phyloP scores from a whole-genome alignment of 2,888 invertebrate genomes.

The Macaria liturata region DNA sequence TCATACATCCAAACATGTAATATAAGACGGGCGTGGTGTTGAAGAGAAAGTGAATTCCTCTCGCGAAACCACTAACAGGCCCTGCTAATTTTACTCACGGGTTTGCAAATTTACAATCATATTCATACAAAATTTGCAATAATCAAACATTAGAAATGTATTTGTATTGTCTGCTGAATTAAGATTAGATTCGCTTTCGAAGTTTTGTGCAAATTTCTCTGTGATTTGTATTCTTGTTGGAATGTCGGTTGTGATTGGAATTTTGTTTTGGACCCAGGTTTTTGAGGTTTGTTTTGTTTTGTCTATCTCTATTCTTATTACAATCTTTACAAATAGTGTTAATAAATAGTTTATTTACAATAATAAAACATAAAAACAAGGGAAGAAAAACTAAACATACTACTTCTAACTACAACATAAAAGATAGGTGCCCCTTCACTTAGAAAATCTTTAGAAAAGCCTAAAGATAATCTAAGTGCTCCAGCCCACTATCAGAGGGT shows the following conservation, averaged over 20 bases:
- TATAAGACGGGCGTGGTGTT: constrained; percentile 39
- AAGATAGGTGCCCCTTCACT: no score
- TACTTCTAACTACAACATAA: no score
- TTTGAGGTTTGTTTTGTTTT: no score
- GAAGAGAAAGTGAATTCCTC: constrained; percentile 58
- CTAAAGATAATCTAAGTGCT: no score
- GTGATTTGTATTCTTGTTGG: constrained; percentile 9
- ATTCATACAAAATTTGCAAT: constrained; percentile 10
- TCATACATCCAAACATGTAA: constrained; percentile 7
- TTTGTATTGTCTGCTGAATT: constrained; percentile 1
- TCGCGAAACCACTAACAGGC: constrained; percentile 39
- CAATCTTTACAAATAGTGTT: no score
- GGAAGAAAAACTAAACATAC: no score
- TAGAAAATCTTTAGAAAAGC: no score
- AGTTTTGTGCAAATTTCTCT: constrained; percentile 9
- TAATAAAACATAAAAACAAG: no score
- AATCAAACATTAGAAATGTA: constrained; percentile 1
- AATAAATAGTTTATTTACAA: no score
- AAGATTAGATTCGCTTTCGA: constrained; percentile 10
- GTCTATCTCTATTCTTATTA: no score
- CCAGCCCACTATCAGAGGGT: no score
- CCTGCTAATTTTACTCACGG: constrained; percentile 39
- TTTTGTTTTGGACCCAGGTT: not conserved
- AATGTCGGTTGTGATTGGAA: constrained; percentile 1
- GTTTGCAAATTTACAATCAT: constrained; percentile 11